Evolutionary conservation across 1,140 invertebrate species (phyloP).

Genomic region (Steinernema feltiae): DNA sequence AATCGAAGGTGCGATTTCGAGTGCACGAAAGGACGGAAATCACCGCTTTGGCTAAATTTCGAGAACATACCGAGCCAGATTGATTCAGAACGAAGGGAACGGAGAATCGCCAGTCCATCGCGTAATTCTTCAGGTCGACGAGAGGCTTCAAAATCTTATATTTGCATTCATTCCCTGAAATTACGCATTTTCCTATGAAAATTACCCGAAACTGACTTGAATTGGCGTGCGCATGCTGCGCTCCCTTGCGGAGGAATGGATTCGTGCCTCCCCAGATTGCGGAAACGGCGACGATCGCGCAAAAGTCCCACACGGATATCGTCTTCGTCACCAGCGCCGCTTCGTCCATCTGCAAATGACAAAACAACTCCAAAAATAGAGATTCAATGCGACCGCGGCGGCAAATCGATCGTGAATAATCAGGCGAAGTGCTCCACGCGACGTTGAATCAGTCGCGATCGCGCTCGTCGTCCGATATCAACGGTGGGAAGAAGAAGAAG

Average conservation of each 20-base stretch:
- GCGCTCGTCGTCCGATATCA: background rate
- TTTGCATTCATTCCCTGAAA: background rate
- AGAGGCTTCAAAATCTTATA: background rate
- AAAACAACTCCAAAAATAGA: no score
- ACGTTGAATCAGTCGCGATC: background rate
- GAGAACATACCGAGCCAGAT: conserved; percentile 17
- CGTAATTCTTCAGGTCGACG: background rate
- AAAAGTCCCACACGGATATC: background rate
- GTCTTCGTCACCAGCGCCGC: background rate
- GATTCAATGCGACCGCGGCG: no score
- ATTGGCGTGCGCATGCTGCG: background rate
- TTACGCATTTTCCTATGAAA: background rate
- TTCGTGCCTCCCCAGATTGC: conserved; percentile 27
- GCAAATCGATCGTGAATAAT: no score
- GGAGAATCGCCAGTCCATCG: conserved; percentile 24
- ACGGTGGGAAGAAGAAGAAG: background rate
- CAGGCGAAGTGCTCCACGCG: background rate
- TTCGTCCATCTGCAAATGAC: background rate
- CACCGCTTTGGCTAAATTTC: no score
- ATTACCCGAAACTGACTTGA: conserved; percentile 9
- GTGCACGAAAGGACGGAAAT: no score
- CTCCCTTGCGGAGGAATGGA: conserved; percentile 25
- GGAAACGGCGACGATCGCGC: conserved; percentile 17
- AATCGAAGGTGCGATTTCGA: background rate
- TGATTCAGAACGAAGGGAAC: conserved; percentile 30